Evolutionary conservation across 1,140 invertebrate genomes (phyloP).

Genomic region (Heterodera carotae): DNA sequence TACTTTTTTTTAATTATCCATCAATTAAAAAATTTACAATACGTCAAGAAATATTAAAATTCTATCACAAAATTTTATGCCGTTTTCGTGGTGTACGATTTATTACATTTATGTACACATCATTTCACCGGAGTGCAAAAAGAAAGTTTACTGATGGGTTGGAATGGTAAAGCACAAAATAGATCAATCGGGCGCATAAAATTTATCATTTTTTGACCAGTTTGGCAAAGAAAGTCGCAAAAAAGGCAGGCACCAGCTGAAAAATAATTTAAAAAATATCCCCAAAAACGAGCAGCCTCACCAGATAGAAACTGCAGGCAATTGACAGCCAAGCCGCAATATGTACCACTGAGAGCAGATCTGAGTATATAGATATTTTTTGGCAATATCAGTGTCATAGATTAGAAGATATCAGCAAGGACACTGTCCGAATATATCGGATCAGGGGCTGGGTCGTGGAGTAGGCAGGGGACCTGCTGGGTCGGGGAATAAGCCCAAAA

Average conservation of each 20-base stretch:
- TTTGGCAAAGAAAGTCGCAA: conserved; percentile 58
- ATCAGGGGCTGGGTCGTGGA: too few species aligned
- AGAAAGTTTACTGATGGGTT: neutral
- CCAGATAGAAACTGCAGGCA: conserved; percentile 51
- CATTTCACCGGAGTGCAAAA: neutral
- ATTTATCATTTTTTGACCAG: conserved; percentile 61
- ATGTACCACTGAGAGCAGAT: conserved; percentile 57
- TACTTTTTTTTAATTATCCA: too few species aligned
- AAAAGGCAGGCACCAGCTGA: conserved; percentile 58
- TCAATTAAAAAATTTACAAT: too few species aligned
- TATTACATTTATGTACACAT: neutral
- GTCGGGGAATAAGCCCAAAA: too few species aligned
- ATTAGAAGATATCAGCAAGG: too few species aligned
- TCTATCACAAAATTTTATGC: too few species aligned
- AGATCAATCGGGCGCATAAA: neutral
- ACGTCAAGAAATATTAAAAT: too few species aligned
- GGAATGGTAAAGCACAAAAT: conserved; percentile 12
- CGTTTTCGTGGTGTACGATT: too few species aligned
- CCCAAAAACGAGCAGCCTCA: conserved; percentile 27
- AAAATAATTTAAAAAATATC: conserved; percentile 37
- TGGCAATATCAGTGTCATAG: neutral
- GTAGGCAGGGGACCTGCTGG: too few species aligned
- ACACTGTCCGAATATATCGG: too few species aligned
- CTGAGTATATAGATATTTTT: conserved; percentile 10
- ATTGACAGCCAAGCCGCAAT: conserved; percentile 62